These are phyloP conservation scores for Drosophila subpulchrella DNA, from an alignment of 1,140 invertebrate genomes.

Conservation along the genomic window DNA sequence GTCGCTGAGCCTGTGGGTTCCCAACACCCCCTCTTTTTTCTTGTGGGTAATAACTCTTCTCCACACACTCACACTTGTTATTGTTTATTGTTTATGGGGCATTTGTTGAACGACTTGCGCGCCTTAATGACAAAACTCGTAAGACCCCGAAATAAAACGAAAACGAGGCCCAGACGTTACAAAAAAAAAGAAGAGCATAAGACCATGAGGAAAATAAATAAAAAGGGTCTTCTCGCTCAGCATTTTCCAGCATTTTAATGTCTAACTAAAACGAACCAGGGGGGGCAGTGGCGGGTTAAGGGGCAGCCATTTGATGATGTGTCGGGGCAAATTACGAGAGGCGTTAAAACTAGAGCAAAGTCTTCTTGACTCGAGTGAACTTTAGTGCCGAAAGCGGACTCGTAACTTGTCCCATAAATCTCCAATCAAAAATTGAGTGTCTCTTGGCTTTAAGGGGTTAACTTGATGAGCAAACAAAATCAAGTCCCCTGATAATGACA, in stretches of 20 bases:
- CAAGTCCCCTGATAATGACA: slow-evolving; percentile 49
- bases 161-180: slow-evolving; percentile 7
- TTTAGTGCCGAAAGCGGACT: slow-evolving; percentile 56
- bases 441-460: slow-evolving; percentile 9
- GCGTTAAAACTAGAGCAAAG: slow-evolving; percentile 79
- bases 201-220: slow-evolving; percentile 1
- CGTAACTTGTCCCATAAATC: slow-evolving; percentile 63
- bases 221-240: slow-evolving; percentile 45
- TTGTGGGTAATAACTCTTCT: slow-evolving; percentile 13
- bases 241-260: slow-evolving; percentile 45
- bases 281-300: not conserved
- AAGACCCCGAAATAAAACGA: slow-evolving; percentile 41
- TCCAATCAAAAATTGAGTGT: slow-evolving; percentile 74
- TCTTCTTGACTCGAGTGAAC: slow-evolving; percentile 43
- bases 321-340: slow-evolving; percentile 65
- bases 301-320: slow-evolving; percentile 65
- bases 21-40: not conserved
- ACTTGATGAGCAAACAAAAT: slow-evolving; percentile 54
- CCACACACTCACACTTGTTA: slow-evolving; percentile 26
- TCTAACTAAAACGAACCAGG: slow-evolving; percentile 45
- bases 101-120: slow-evolving; percentile 49
- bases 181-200: not conserved
- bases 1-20: slow-evolving; percentile 4
- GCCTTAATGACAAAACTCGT: slow-evolving; percentile 47
- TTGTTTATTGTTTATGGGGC: slow-evolving; percentile 52